Evolutionary conservation across 2,888 invertebrate species (phyloP), one percentile per base, ranked within the genome.

Genomic region (Horisme vitalbata): DNA sequence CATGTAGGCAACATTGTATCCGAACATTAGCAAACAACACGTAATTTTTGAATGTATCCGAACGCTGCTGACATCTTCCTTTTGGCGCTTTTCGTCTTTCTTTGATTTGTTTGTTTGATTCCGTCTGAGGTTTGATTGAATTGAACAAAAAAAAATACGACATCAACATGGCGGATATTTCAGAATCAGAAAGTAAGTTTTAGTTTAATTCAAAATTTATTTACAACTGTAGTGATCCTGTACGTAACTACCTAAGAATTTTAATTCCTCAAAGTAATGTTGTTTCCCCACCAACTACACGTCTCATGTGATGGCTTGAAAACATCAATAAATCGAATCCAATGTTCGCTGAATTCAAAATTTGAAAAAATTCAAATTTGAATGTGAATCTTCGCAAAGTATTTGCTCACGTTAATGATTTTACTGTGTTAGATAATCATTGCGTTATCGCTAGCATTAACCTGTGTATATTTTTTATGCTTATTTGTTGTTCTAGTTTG

Each of bases 131-230:
- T n/a, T n/a, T n/a, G n/a, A n/a, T n/a, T n/a, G n/a, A 81, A 80
- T 72, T 51, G 55, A 55, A 59, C 37, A 78, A 68, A 70, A 65
- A 74, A 63, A 54, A 38, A 75, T 79, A 82, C 75, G 69, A 91
- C 89, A 91, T 92, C 93, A 94, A 94, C 90, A 94, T 94, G 94
- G 94, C 94, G 93, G 93, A 94, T 91, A 91, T n/a, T n/a, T n/a
- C n/a, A n/a, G n/a, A 92, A 92, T 92, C 93, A 91, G 93, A 94
- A 93, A 93, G 94, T 94, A 91, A 93, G 93, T 93, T 90, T 86
- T 86, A 73, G 85, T 79, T 46, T 64, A 45, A 27, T 44, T 35
- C 2, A 21, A 27, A 12, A 34, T 11, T 35, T 39, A 18, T 12
- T 4, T 9, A 18, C 18, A 10, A 32, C 18, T 24, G 4, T 10